phyloP scores from a whole-genome alignment of 2,797 vertebrate species.

The Acanthis flammea region DNA sequence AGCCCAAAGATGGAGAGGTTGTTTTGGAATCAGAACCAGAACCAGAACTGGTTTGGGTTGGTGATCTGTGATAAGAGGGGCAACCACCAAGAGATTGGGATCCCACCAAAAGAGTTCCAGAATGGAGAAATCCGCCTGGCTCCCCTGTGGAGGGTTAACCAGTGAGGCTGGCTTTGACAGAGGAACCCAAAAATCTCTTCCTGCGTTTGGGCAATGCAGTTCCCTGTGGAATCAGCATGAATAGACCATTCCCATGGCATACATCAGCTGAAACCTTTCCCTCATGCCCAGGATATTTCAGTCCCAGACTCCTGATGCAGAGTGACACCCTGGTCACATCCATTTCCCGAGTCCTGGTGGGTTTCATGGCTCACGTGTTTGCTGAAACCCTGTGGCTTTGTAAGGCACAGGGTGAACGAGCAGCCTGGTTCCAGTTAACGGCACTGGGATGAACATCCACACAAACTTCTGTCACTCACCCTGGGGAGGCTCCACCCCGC shows the following conservation, averaged over 20 bases:
- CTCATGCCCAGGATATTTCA: neutral
- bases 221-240: accelerated
- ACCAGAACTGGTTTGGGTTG: accelerated
- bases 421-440: neutral
- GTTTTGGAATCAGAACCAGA: neutral
- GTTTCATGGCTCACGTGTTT: neutral
- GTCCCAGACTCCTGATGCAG: neutral
- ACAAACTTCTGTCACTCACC: neutral
- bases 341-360: neutral
- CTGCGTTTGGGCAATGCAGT: neutral
- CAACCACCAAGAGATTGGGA: neutral
- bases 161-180: accelerated
- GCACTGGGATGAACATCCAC: neutral
- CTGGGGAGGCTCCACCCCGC: neutral
- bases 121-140: neutral
- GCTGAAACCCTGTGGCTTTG: neutral
- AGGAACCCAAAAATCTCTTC: neutral
- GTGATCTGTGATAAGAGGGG: neutral
- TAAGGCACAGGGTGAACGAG: neutral
- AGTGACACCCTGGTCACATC: neutral
- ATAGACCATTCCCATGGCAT: neutral
- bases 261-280: neutral
- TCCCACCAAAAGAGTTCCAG: neutral
- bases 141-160: neutral
- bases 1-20: accelerated